Base-by-base conservation (phyloP, 2,888 invertebrate species). In the Drosophila borealis region DNA sequence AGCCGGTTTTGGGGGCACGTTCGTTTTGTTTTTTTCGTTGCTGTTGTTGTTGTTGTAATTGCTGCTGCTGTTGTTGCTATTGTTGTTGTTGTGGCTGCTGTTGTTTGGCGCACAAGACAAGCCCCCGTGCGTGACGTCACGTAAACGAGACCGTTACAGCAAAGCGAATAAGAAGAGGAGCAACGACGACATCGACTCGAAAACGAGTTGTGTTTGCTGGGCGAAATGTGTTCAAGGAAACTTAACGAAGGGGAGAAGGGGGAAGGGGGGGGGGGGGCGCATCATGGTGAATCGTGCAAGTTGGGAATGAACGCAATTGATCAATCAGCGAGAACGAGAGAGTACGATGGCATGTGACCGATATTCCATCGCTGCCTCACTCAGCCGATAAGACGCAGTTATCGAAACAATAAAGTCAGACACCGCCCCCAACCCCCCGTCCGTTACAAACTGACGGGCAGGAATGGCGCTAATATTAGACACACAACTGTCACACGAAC, bases 61-160 rank as follows among this genome's bases (percentile, higher is more conserved):
- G 17, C 46, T 55, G 42, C 42, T 61, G n/a, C 17, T 41, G 17
- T 45, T 55, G 42, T 44, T 61, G 34, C 14, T 69, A 14, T 45
- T 66, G 21, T 46, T 65, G 44, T 29, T 75, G 54, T 8, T 37
- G 21, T 19, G 57, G 51, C 17, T 50, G 66, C 59, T 74, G 66
- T 56, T 76, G 69, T 45, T 61, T 53, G 49, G 51, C 70, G 36
- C 39, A 50, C n/a, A 67, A 71, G 89, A 78, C 89, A 81, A 67
- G 89, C 90, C 90, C 83, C 89, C 89, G 74, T 88, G 89, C 74
- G 70, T 90, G 90, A 90, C 89, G 90, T 90, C 90, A 90, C 85
- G 88, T 82, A 80, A 66, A 46, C 80, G 46, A 68, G 63, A 63
- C 80, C 53, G 70, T 84, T 80, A 80, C 73, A 80, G 54, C 67